Base-by-base conservation (phyloP, 2,888 invertebrate species). In the Caenorhabditis wallacei region DNA sequence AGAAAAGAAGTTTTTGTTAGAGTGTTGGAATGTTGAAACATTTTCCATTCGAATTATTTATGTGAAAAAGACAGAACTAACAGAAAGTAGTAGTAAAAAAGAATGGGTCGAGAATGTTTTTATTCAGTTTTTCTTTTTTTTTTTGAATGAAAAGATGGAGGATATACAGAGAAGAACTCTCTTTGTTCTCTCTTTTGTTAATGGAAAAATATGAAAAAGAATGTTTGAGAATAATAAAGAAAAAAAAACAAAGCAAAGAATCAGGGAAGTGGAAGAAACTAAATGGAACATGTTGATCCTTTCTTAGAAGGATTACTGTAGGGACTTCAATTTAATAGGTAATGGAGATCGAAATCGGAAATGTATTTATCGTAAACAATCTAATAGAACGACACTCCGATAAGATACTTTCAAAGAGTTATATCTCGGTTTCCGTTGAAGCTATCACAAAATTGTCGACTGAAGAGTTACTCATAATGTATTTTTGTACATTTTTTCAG, bases 11-110 rank as follows among this genome's bases (percentile, higher is more conserved):
- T 63, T 53, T 53, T 66, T 30, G 26, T 48, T 30, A 30, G 30
- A 5, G 30, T 30, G 8, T 3, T 20, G 10, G 35, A 66, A 69
- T 43, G 69, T 56, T 63, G 43, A 54, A 74, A 74, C 54, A 74
- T 71, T 61, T 63, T 43, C 54, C 22, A 63, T 63, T 54, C 40
- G 54, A 72, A 72, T 72, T 63, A 72, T 72, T 63, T 63, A 72
- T 72, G 54, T 53, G 37, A 63, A 63, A 53, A 51, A 53, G 61
- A 71, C 48, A 71, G 53, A 37, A 57, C 57, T 57, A 57, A n/a
- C n/a, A 59, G 46, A 16, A 53, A 66, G 53, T 66, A 53, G 64
- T 22, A 59, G 37, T 37, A 61, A 43, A 26, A n/a, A 43, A 26
- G 46, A 48, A 48, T 48, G 46, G 46, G 35, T 5, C 8, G 30